Conservation (phyloP, 2,888 invertebrate genomes). For the Tinea trinotella region DNA sequence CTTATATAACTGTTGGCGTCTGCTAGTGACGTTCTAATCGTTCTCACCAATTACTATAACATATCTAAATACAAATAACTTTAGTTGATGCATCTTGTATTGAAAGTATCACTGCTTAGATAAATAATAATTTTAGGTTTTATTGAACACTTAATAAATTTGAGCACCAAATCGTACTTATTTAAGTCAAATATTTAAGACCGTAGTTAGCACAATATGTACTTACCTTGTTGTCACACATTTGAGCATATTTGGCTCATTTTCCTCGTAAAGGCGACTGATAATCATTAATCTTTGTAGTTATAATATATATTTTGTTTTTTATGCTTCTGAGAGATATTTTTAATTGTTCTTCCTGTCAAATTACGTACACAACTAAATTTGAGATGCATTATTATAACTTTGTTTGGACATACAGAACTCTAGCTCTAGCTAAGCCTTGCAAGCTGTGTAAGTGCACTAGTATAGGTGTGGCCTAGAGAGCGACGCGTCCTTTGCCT, state of each 20-base stretch:
- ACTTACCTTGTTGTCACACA: slow-evolving; percentile 22
- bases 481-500: too few species aligned
- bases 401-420: too few species aligned
- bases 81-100: neutral
- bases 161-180: slow-evolving; percentile 73
- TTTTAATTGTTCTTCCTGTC: too few species aligned
- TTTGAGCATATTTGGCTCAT: neutral
- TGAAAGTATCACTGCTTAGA: neutral
- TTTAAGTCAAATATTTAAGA: slow-evolving; percentile 64
- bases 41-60: too few species aligned
- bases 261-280: slow-evolving; percentile 2
- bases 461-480: too few species aligned
- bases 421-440: too few species aligned
- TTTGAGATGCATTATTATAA: too few species aligned
- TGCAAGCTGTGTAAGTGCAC: too few species aligned
- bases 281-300: neutral
- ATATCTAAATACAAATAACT: too few species aligned
- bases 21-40: too few species aligned
- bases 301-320: slow-evolving; percentile 22
- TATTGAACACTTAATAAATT: slow-evolving; percentile 60
- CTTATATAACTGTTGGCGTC: too few species aligned
- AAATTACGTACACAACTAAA: too few species aligned
- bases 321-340: slow-evolving; percentile 48
- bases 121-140: slow-evolving; percentile 22
- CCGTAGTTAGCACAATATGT: slow-evolving; percentile 46